Conservation (phyloP, 2,888 invertebrate species). For the Amiota communis region DNA sequence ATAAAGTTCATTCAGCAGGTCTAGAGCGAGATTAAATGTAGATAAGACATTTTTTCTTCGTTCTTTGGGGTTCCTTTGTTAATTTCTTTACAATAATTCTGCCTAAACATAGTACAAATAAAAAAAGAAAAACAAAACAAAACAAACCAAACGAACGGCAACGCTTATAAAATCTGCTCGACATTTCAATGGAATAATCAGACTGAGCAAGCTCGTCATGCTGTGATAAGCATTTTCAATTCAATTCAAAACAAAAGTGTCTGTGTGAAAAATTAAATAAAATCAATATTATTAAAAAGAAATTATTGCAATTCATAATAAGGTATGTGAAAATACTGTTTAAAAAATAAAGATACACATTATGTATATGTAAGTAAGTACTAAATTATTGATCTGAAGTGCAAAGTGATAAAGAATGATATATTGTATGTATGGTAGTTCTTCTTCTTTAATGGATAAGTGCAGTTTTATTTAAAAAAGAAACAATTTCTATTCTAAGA, state of each 20-base stretch:
- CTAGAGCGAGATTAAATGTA: too few species aligned
- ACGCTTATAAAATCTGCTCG: constrained; percentile 42
- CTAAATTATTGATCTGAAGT: background rate
- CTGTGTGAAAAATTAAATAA: background rate
- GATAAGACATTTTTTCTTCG: background rate
- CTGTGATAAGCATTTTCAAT: constrained; percentile 41
- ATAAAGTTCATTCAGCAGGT: too few species aligned
- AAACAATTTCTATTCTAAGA: background rate
- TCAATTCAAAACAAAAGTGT: constrained; percentile 12
- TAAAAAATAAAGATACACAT: constrained; percentile 36
- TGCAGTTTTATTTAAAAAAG: too few species aligned
- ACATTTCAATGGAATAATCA: constrained; percentile 31
- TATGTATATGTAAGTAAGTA: constrained; percentile 10
- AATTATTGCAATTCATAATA: background rate
- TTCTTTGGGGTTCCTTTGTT: background rate
- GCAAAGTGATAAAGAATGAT: too few species aligned
- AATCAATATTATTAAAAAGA: constrained; percentile 22
- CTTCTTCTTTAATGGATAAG: too few species aligned
- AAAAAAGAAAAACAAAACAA: background rate
- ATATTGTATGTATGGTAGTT: too few species aligned
- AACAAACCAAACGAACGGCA: background rate
- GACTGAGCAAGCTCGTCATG: constrained; percentile 45
- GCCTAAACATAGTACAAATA: background rate
- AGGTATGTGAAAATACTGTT: constrained; percentile 29
- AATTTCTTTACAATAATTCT: background rate